phyloP scores from a whole-genome alignment of 2,797 vertebrate species.

The Anas georgica region DNA sequence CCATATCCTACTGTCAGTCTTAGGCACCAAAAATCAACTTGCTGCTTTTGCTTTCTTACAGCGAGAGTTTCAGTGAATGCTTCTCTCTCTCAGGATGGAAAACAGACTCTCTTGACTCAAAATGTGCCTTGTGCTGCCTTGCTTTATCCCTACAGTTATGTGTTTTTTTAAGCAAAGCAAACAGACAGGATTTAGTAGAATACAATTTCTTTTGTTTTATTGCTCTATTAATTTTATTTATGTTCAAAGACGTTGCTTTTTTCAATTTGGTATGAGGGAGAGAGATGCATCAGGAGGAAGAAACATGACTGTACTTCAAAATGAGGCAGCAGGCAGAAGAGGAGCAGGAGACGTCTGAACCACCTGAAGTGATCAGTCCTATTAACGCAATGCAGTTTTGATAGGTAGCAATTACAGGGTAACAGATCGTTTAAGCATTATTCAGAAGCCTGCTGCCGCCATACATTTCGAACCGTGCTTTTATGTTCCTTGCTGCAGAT shows the following conservation, averaged over 20 bases:
- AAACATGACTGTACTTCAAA: conserved; percentile 1
- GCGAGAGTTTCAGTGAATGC: neutral
- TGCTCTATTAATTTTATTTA: conserved; percentile 66
- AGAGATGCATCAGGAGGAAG: conserved; percentile 12
- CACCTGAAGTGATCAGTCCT: conserved; percentile 13
- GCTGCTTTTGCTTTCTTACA: neutral
- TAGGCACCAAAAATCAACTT: neutral
- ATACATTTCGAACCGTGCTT: neutral
- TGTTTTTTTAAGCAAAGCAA: conserved; percentile 41
- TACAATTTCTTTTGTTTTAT: conserved; percentile 57
- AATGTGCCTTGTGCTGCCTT: neutral
- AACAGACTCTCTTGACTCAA: conserved; percentile 16
- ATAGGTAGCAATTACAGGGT: conserved; percentile 37
- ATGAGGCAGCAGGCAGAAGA: neutral
- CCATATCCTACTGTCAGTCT: neutral
- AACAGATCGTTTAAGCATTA: neutral
- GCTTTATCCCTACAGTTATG: neutral
- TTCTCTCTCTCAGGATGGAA: neutral
- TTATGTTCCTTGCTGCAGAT: neutral
- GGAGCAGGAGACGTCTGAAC: neutral
- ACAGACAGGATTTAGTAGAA: conserved; percentile 48
- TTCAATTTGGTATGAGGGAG: conserved; percentile 9
- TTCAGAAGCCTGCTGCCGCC: conserved; percentile 8
- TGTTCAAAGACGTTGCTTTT: conserved; percentile 50
- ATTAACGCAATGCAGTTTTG: conserved; percentile 1